These are phyloP conservation scores for Botia almorhae DNA, from an alignment of 2,797 vertebrate species.

Conservation along the genomic window DNA sequence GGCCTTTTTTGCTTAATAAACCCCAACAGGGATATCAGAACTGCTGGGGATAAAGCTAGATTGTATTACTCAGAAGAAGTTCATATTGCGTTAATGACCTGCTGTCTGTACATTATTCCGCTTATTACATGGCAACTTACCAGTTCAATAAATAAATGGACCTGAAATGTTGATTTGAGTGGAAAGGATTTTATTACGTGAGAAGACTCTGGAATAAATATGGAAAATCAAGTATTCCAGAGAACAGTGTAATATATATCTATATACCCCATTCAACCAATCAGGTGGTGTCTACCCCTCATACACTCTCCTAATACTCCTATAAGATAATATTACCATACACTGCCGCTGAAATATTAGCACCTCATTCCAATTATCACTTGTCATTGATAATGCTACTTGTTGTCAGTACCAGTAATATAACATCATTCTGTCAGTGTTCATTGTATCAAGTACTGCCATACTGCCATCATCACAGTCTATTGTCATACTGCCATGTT, in stretches of 20 bases:
- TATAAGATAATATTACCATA: neutral
- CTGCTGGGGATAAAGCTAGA: neutral
- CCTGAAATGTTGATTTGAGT: neutral
- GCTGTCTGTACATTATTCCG: neutral
- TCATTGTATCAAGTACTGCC: neutral
- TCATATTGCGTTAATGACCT: too few species aligned
- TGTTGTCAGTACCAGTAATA: constrained; percentile 3
- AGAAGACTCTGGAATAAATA: neutral
- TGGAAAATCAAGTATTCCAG: neutral
- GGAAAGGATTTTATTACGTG: neutral
- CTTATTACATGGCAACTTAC: neutral
- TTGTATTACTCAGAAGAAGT: neutral
- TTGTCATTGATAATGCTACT: constrained; percentile 40
- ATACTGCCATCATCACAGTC: neutral
- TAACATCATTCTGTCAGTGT: constrained; percentile 13
- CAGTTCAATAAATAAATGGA: neutral
- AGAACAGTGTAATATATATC: neutral
- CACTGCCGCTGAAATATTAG: neutral
- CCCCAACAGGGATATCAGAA: neutral
- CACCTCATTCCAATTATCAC: constrained; percentile 49
- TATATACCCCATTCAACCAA: neutral
- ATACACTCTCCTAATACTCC: neutral
- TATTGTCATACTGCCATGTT: neutral
- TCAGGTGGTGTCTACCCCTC: neutral
- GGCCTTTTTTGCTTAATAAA: neutral